Evolutionary conservation across 1,140 invertebrate species (phyloP).

Genomic region (Papilio polyxenes): DNA sequence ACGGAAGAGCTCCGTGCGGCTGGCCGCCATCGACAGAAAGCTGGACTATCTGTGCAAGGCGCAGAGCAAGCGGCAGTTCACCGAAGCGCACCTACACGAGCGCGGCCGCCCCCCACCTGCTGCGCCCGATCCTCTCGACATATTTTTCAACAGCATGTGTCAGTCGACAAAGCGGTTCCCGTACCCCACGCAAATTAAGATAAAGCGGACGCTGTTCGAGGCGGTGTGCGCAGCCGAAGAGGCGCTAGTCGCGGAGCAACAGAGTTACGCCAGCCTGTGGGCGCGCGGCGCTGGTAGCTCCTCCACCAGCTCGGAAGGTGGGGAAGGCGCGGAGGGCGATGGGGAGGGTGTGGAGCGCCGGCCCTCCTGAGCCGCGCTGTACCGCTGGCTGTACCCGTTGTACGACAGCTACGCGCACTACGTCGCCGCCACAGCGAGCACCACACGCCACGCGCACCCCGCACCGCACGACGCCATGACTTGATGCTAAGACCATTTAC

Average conservation of each 20-base stretch:
- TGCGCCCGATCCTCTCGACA: constrained; percentile 67
- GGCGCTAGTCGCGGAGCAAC: constrained; percentile 70
- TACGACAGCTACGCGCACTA: constrained; percentile 47
- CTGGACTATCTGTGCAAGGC: constrained; percentile 65
- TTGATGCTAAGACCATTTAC: neutral
- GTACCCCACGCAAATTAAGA: constrained; percentile 67
- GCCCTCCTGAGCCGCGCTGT: constrained; percentile 58
- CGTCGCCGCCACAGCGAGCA: constrained; percentile 39
- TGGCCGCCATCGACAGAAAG: constrained; percentile 61
- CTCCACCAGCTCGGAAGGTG: constrained; percentile 56
- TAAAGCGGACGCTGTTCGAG: constrained; percentile 68
- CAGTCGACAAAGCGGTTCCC: constrained; percentile 74
- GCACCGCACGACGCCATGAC: constrained; percentile 1
- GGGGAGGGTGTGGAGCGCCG: constrained; percentile 53
- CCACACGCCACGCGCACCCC: neutral
- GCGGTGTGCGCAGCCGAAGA: constrained; percentile 72
- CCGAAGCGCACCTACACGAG: constrained; percentile 47
- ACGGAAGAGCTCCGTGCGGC: constrained; percentile 52
- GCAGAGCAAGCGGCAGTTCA: constrained; percentile 52
- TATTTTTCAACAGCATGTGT: constrained; percentile 78
- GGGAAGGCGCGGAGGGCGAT: constrained; percentile 30
- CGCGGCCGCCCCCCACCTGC: constrained; percentile 47
- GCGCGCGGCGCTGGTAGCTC: constrained; percentile 58
- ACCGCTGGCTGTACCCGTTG: constrained; percentile 43
- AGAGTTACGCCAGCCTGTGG: constrained; percentile 73